A percentile compares a stretch with the other conserved stretches of the same genome.
Evolutionary conservation across 2,888 invertebrate genomes (phyloP).

Genomic region (Zelleria hepariella): DNA sequence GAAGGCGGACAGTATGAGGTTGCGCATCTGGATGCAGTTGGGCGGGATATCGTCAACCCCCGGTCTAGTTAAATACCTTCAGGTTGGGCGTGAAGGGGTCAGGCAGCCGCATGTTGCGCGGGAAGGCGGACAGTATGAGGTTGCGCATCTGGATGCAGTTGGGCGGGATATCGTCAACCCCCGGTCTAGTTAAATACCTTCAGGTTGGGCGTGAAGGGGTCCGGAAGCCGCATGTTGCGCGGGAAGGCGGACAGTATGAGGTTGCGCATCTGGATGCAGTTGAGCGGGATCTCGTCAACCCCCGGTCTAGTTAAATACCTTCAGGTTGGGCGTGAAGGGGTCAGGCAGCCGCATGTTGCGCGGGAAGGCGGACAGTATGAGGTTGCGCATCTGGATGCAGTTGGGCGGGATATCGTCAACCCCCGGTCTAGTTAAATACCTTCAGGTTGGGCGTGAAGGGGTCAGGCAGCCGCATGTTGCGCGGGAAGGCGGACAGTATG

Average conservation of each 20-base stretch:
- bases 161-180: slow-evolving; percentile 99
- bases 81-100: slow-evolving; percentile 99
- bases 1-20: slow-evolving; percentile 97
- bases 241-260: slow-evolving; percentile 98
- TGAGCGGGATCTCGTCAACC: slow-evolving; percentile 99
- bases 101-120: slow-evolving; percentile 96
- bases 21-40: no score
- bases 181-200: no score
- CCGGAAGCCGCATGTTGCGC: slow-evolving; percentile 96
- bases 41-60: no score
- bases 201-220: slow-evolving; percentile 98
- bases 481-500: slow-evolving; percentile 97
- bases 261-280: slow-evolving; percentile 99
- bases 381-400: slow-evolving; percentile 98
- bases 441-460: slow-evolving; percentile 98
- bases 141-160: slow-evolving; percentile 99
- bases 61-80: no score
- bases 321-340: slow-evolving; percentile 97
- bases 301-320: no score
- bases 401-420: slow-evolving; percentile 99
- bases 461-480: slow-evolving; percentile 98
- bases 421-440: no score
- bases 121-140: slow-evolving; percentile 97
- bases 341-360: slow-evolving; percentile 98
- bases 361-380: slow-evolving; percentile 98